Evolutionary conservation across 1,140 invertebrate species (phyloP).

Genomic region (Gryon sp.): DNA sequence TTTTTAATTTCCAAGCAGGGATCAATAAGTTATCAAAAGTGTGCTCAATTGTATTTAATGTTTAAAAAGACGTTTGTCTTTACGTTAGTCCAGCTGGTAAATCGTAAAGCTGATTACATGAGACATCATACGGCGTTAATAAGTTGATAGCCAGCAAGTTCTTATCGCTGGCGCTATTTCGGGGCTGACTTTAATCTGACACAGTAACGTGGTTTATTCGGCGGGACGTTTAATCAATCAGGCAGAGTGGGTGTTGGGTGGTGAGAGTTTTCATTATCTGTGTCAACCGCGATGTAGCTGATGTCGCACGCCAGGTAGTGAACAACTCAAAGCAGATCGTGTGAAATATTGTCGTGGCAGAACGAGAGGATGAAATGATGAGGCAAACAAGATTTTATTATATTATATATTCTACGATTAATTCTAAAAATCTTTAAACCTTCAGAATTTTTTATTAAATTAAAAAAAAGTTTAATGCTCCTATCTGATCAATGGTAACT

Average conservation of each 20-base stretch:
- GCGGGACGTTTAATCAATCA: constrained; percentile 65
- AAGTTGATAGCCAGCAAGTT: constrained; percentile 39
- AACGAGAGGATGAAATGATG: constrained; percentile 40
- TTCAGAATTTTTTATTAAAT: too few species aligned
- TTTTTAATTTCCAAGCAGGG: too few species aligned
- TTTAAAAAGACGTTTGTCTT: constrained; percentile 6
- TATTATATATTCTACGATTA: too few species aligned
- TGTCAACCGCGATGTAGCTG: constrained; percentile 10
- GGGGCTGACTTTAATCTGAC: constrained; percentile 48
- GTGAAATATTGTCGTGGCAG: constrained; percentile 61
- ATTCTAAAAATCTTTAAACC: too few species aligned
- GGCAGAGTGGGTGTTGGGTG: constrained; percentile 33
- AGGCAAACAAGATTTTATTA: constrained; percentile 47
- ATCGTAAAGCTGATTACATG: constrained; percentile 29
- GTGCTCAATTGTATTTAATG: constrained; percentile 19
- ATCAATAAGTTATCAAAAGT: too few species aligned
- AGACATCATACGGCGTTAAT: constrained; percentile 22
- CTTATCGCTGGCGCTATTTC: constrained; percentile 30
- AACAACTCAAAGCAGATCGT: constrained; percentile 57
- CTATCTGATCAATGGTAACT: too few species aligned
- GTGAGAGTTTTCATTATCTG: constrained; percentile 60
- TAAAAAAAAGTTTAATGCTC: too few species aligned
- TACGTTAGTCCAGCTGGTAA: constrained; percentile 10
- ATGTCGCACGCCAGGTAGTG: background rate
- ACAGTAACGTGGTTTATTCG: constrained; percentile 51